phyloP scores from a whole-genome alignment of 1,140 invertebrate species.

The Sarcophaga bullata region DNA sequence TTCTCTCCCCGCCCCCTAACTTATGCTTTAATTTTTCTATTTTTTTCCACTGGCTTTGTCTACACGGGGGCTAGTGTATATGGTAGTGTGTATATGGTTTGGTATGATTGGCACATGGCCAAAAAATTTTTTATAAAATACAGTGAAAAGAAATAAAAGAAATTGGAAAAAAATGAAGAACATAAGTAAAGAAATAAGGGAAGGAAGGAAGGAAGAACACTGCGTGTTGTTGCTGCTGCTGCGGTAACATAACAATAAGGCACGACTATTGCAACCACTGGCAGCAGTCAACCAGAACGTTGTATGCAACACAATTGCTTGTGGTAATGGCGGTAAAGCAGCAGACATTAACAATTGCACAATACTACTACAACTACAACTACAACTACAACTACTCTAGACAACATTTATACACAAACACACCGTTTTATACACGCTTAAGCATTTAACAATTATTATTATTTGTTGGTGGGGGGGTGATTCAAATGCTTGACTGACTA shows the following conservation, averaged over 20 bases:
- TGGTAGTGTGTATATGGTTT: neutral
- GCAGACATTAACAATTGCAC: constrained; percentile 34
- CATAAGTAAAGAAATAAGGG: neutral
- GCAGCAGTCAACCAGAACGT: neutral
- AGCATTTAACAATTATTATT: neutral
- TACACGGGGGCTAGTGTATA: neutral
- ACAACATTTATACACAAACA: neutral
- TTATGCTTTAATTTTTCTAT: neutral
- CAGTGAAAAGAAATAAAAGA: no score
- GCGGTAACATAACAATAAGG: no score
- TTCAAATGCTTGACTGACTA: no score
- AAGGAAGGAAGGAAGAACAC: neutral
- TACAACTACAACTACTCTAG: neutral
- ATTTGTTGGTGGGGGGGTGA: no score
- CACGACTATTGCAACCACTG: neutral
- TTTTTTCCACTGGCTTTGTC: neutral
- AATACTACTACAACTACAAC: neutral
- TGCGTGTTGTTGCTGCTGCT: no score
- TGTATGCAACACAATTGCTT: constrained; percentile 16
- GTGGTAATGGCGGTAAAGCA: constrained; percentile 32
- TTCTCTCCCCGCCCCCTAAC: no score
- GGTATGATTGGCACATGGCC: constrained; percentile 32
- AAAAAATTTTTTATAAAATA: neutral
- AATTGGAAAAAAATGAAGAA: no score
- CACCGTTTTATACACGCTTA: neutral